phyloP scores from a whole-genome alignment of 2,888 invertebrate genomes.

The Trichogramma dendrolimi region DNA sequence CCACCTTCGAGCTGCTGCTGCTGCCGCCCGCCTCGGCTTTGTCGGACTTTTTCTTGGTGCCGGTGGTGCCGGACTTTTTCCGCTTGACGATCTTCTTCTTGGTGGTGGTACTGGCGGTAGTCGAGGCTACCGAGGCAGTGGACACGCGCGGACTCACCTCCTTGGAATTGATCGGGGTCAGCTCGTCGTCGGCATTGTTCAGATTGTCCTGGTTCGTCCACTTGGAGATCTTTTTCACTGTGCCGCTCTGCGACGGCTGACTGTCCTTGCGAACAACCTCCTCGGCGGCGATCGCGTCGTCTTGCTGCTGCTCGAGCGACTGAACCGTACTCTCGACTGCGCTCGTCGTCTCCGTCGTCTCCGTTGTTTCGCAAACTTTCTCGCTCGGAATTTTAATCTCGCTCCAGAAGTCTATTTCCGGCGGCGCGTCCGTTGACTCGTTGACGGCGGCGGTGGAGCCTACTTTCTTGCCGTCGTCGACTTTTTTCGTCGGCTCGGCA shows the following conservation, averaged over 20 bases:
- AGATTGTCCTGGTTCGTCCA: conserved; percentile 45
- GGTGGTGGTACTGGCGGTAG: conserved; percentile 41
- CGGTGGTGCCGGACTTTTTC: conserved; percentile 23
- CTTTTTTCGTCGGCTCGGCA: conserved; percentile 4
- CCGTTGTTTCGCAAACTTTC: conserved; percentile 37
- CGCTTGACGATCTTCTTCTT: conserved; percentile 41
- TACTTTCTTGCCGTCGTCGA: conserved; percentile 17
- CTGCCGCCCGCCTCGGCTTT: conserved; percentile 12
- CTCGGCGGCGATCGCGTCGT: not conserved
- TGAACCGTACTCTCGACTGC: conserved; percentile 10
- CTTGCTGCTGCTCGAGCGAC: conserved; percentile 4
- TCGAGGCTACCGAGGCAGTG: conserved; percentile 23
- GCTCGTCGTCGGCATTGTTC: conserved; percentile 36
- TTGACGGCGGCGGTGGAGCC: conserved; percentile 16
- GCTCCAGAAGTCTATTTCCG: conserved; percentile 48
- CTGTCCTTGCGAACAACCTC: not conserved
- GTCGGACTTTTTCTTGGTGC: conserved; percentile 28
- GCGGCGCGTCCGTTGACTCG: conserved; percentile 12
- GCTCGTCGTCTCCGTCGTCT: conserved; percentile 11
- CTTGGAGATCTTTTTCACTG: conserved; percentile 36
- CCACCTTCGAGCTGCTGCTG: conserved; percentile 38
- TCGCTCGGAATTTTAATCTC: conserved; percentile 41
- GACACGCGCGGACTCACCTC: conserved; percentile 36
- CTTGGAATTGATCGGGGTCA: conserved; percentile 28
- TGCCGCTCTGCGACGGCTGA: not conserved